Evolutionary conservation across 1,140 invertebrate genomes (phyloP).

Genomic region (Thaumetopoea pityocampa): DNA sequence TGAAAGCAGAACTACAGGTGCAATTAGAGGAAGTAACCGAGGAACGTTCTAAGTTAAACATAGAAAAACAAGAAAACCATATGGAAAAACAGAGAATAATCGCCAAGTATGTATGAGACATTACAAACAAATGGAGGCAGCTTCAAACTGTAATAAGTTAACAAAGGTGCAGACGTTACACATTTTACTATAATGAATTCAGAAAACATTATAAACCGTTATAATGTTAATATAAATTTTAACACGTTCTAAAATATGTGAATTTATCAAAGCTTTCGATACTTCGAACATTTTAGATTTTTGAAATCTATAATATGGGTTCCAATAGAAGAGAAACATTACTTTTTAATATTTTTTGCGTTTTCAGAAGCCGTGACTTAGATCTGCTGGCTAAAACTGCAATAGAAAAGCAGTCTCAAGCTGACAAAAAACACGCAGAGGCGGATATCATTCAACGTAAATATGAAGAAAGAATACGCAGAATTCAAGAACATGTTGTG

Average conservation of each 20-base stretch:
- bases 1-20: conserved; percentile 60
- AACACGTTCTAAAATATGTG: too few relatives aligned
- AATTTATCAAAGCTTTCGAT: too few relatives aligned
- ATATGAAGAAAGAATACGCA: conserved; percentile 66
- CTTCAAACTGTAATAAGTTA: too few relatives aligned
- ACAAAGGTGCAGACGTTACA: too few relatives aligned
- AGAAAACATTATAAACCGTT: too few relatives aligned
- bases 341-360: neutral
- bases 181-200: too few relatives aligned
- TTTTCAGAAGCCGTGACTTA: conserved; percentile 59
- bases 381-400: conserved; percentile 63
- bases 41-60: conserved; percentile 52
- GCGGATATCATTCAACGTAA: conserved; percentile 59
- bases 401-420: conserved; percentile 64
- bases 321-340: neutral
- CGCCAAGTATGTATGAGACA: conserved; percentile 56
- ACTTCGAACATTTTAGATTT: too few relatives aligned
- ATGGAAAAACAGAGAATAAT: conserved; percentile 62
- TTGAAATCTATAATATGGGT: too few relatives aligned
- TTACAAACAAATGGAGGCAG: too few relatives aligned
- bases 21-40: conserved; percentile 61
- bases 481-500: conserved; percentile 67
- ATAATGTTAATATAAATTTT: too few relatives aligned
- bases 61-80: conserved; percentile 61
- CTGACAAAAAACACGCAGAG: conserved; percentile 66